Conservation (phyloP, 1,140 invertebrate genomes). For the Onthophagus taurus region DNA sequence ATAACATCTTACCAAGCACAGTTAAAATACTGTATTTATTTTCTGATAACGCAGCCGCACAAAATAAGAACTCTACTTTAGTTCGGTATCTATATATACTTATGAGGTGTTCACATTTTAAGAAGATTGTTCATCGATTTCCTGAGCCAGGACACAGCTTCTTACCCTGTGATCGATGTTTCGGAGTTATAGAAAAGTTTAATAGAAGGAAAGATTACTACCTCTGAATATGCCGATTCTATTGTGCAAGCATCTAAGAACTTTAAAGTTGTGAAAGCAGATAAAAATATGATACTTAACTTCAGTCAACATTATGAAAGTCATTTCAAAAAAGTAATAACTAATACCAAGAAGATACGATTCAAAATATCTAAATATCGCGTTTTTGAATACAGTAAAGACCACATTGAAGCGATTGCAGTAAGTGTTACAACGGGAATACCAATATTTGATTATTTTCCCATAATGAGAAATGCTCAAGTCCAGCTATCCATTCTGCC, state of each 20-base stretch:
- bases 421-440: too few relatives aligned
- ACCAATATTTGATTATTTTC: too few relatives aligned
- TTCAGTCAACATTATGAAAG: constrained; percentile 14
- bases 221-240: constrained; percentile 15
- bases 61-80: constrained; percentile 17
- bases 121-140: constrained; percentile 13
- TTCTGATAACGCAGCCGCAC: constrained; percentile 18
- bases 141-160: constrained; percentile 18
- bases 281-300: constrained; percentile 10
- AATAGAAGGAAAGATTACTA: constrained; percentile 17
- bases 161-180: constrained; percentile 14
- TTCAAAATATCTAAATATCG: too few relatives aligned
- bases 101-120: constrained; percentile 14
- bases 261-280: constrained; percentile 15
- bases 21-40: constrained; percentile 16
- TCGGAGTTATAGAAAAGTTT: constrained; percentile 18
- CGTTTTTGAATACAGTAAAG: too few relatives aligned
- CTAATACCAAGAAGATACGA: too few relatives aligned
- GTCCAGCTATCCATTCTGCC: too few relatives aligned
- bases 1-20: constrained; percentile 10
- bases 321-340: constrained; percentile 18
- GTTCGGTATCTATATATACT: constrained; percentile 16
- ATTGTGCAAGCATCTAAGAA: constrained; percentile 15
- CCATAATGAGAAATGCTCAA: too few relatives aligned
- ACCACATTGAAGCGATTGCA: too few relatives aligned